Percentiles rank a stretch among this genome's conserved stretches.
Conservation (phyloP, 2,113 vertebrate species). For the Corapipo altera region DNA sequence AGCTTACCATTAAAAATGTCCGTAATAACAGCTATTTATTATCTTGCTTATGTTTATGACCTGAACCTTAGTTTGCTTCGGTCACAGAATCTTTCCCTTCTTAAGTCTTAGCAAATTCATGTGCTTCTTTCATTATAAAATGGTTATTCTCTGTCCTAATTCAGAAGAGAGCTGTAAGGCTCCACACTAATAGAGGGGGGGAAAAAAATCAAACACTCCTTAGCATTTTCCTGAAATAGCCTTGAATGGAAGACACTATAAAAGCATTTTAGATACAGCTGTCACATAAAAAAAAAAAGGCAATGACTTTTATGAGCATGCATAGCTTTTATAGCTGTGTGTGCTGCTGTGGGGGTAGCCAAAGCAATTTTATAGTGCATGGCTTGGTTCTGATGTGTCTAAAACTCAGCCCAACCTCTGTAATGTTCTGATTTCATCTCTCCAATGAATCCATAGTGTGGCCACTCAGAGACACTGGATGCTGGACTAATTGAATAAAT, state of each 20-base stretch:
- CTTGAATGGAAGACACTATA: neutral
- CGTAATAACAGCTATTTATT: neutral
- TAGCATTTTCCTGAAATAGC: neutral
- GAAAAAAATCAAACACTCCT: neutral
- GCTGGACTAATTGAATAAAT: neutral
- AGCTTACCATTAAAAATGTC: neutral
- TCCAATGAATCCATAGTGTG: neutral
- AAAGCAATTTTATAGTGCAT: neutral
- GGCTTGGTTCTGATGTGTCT: neutral
- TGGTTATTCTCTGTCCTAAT: neutral
- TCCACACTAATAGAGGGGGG: neutral
- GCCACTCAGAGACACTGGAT: neutral
- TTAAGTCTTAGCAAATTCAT: neutral
- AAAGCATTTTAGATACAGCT: neutral
- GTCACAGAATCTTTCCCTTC: neutral
- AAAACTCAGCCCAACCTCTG: neutral
- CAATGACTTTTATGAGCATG: neutral
- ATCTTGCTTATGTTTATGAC: neutral
- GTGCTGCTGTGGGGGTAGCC: neutral
- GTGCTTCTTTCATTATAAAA: neutral
- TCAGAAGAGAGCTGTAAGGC: neutral
- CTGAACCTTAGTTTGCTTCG: neutral
- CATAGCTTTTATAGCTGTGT: neutral
- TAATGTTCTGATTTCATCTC: neutral
- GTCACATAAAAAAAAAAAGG: neutral